Percentiles rank a stretch among this genome's conserved stretches.
These are phyloP conservation scores for Sycophaga agraensis DNA, from an alignment of 1,140 invertebrate genomes.

Conservation along the genomic window DNA sequence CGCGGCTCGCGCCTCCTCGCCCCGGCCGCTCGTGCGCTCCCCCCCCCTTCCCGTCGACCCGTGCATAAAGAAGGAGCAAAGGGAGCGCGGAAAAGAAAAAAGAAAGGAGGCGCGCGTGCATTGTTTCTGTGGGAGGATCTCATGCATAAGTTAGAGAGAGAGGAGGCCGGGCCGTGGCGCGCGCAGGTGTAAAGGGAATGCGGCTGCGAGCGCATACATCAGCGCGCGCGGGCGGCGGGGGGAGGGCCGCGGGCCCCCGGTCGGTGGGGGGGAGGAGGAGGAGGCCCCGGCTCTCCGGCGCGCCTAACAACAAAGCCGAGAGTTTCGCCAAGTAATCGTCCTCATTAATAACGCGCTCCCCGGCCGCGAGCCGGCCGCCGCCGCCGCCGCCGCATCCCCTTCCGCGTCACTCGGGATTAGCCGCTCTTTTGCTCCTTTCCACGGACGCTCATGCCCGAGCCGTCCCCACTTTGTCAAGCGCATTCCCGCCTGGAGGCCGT, in stretches of 20 bases:
- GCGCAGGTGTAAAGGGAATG: conserved; percentile 55
- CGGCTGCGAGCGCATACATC: conserved; percentile 8
- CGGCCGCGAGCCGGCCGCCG: not conserved
- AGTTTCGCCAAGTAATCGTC: conserved; percentile 54
- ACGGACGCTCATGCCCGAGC: not conserved
- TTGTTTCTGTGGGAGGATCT: conserved; percentile 58
- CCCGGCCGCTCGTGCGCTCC: too few relatives aligned
- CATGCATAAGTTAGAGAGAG: conserved; percentile 51
- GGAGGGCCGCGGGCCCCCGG: not conserved
- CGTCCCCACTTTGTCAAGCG: not conserved
- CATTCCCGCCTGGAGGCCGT: not conserved
- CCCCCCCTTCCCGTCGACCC: too few relatives aligned
- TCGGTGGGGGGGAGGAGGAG: not conserved
- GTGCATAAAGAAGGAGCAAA: too few relatives aligned
- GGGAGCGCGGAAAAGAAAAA: not conserved
- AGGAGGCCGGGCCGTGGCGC: conserved; percentile 6
- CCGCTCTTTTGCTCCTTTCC: too few relatives aligned
- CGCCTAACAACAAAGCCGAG: conserved; percentile 42
- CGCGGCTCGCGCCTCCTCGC: not conserved
- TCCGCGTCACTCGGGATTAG: not conserved
- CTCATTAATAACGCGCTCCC: conserved; percentile 47
- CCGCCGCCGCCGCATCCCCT: not conserved
- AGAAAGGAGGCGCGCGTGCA: conserved; percentile 39
- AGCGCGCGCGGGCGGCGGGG: not conserved
- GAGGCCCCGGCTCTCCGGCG: conserved; percentile 24